Percentiles rank a stretch among this genome's conserved stretches.
Conservation (phyloP, 1,140 invertebrate species). For the Lithobius niger region DNA sequence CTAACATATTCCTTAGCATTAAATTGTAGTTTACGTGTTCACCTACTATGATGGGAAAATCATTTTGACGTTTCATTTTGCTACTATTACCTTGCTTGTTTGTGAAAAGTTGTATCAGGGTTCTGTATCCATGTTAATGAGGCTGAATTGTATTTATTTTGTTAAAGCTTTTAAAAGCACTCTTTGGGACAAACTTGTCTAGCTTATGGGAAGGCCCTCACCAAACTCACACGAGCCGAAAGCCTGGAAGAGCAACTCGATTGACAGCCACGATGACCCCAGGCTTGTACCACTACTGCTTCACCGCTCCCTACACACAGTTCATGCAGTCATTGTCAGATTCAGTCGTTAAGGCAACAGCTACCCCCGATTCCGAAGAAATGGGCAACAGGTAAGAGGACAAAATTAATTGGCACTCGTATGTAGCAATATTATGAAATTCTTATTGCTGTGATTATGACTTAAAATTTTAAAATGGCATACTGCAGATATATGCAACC, state of each 20-base stretch:
- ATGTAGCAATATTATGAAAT: too few species aligned
- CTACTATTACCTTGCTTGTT: too few species aligned
- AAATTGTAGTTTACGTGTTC: too few species aligned
- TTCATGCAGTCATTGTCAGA: conserved; percentile 30
- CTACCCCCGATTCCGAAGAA: neutral
- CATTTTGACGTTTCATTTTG: too few species aligned
- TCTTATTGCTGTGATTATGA: too few species aligned
- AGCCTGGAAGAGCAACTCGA: conserved; percentile 23
- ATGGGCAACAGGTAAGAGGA: too few species aligned
- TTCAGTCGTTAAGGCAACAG: neutral
- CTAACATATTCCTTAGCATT: too few species aligned
- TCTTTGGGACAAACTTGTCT: conserved; percentile 65
- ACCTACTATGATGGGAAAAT: too few species aligned
- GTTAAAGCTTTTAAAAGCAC: conserved; percentile 55
- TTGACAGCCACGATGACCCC: conserved; percentile 19
- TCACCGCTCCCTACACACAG: conserved; percentile 33
- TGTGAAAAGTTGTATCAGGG: too few species aligned
- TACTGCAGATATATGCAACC: too few species aligned
- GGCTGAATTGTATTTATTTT: conserved; percentile 9
- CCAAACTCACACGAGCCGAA: conserved; percentile 9
- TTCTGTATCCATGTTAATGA: neutral
- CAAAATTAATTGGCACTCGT: too few species aligned
- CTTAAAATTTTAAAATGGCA: too few species aligned
- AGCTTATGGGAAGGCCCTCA: conserved; percentile 41
- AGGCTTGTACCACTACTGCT: conserved; percentile 34